Base-by-base conservation (phyloP, 1,140 invertebrate species). In the Aradophagus sp. region DNA sequence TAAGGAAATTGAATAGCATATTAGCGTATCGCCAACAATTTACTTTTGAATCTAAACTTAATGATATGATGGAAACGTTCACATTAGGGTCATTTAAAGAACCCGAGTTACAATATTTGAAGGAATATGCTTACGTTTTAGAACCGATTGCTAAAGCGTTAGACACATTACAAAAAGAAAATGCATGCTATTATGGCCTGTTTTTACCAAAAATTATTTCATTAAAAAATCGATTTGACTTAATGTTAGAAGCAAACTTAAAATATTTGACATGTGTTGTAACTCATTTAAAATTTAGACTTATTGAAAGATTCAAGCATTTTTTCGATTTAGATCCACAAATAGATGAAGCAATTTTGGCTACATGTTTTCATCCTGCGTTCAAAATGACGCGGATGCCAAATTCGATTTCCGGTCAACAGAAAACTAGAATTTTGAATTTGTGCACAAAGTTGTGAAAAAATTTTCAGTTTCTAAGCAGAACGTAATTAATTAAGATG, bases 41-140 rank as follows among this genome's bases (percentile, higher is more conserved):
- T 16, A 34, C n/a, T 35, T 63, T 52, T 44, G 36, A 63, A 44
- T 3, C 36, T 2, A 16, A 36, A 45, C 11, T 63, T 2, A 48
- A 44, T 16, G 14, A 34, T 36, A 10, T 29, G n/a, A 44, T 27
- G 11, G 23, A 44, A 10, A 26, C 27, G 27, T 32, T 27, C 1
- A 14, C 35, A 3, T 36, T 62, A 17, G 0, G 7, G 1, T 15
- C 16, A 4, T 53, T 53, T 45, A 35, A 29, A 53, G 34, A 53
- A 1, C 6, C 26, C 13, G 32, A 53, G 14, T 12, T 65, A 8
- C 27, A 45, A 19, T 65, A 53, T 45, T 38, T 55, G 8, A 8
- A 31, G 13, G 39, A 55, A 12, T 65, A 39, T 55, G 23, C 29
- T 12, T 1, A 11, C 0, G 16, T 29, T 14, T 39, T 36, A 23